Base-by-base conservation (phyloP, 2,113 vertebrate genomes). In the Cariama cristata region DNA sequence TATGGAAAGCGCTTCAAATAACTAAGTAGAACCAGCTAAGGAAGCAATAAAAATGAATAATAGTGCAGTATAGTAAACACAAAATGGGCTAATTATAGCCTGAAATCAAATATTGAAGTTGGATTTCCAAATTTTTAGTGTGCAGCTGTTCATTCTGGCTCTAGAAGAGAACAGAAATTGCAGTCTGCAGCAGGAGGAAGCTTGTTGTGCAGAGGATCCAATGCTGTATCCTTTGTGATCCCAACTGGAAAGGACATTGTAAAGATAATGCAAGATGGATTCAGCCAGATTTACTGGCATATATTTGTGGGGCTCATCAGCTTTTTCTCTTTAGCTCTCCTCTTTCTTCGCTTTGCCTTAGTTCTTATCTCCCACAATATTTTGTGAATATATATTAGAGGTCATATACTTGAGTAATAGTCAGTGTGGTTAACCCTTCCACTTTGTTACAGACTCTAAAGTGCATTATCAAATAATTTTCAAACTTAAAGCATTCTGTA, bases 91-190 rank as follows among this genome's bases (percentile, higher is more conserved):
- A 96, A 96, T 97, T 96, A 94, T 91, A 91, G 86, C 71, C 45
- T 91, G 91, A 95, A 93, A 96, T 96, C 42, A 95, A 96, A 95
- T 90, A 96, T 88, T 97, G 77, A 96, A 95, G 89, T 94, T 97
- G 50, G 71, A 95, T 96, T 97, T 97, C 96, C 93, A 96, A 95
- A 86, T 97, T 96, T 94, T 93, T 86, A 76, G 59, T 84, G 74
- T 95, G 96, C 95, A 97, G 95, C 95, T 96, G 95, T 93, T 97
- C 71, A n/a, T 97, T 97, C 87, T 96, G 96, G 95, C 96, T 91
- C 77, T 91, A 76, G 94, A 90, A 94, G 49, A 90, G 77, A 93
- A 90, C 71, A 93, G 89, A 91, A 97, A 96, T 97, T 96, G 95
- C 58, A 73, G 63, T 90, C 38, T 88, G 59, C 52, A 88, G 74